Evolutionary conservation across 2,888 invertebrate species (phyloP), one percentile per base, ranked within the genome.

Genomic region (Physocephala rufipes): DNA sequence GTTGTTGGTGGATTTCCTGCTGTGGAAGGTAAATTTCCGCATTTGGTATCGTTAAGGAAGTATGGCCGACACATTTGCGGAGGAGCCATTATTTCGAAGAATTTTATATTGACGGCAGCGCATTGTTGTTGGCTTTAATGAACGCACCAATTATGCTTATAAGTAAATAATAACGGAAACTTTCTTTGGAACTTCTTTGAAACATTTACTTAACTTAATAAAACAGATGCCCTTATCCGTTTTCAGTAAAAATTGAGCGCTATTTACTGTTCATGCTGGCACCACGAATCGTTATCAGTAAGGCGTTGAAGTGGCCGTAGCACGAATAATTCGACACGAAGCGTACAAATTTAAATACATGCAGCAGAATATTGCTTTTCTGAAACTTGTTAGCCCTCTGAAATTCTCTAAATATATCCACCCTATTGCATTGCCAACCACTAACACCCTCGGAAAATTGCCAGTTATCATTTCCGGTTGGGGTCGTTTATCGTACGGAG

Each of bases 1-100:
- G 65, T 77, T n/a, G 69, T 81, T 0, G 81, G 80, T 2, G 85
- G 87, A 0, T 53, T 73, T 1, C 47, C 76, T 28, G 87, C 86
- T 0, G 71, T 65, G 0, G 75, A 80, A 12, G 84, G 81, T 5
- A 82, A 86, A 62, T 83, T 84, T 75, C 86, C 87, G 0, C 81
- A 84, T 76, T 85, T 84, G 76, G 77, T 84, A 1, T 86, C 87
- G 0, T 43, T 86, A 59, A 80, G 81, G 55, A 76, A 74, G 1
- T 68, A 68, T 7, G 67, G 78, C 45, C 78, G 78, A 2, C 82
- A 83, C 72, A 63, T 74, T n/a, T 85, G 85, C 47, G 82, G 82
- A 28, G 85, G 80, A 19, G 78, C 79, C 0, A 72, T 84, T 47
- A 70, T 84, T 51, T 76, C 72, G 19, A 62, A 74, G 21, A 71